Base-by-base conservation (phyloP, 2,888 invertebrate species). In the Odontocerum albicorne region DNA sequence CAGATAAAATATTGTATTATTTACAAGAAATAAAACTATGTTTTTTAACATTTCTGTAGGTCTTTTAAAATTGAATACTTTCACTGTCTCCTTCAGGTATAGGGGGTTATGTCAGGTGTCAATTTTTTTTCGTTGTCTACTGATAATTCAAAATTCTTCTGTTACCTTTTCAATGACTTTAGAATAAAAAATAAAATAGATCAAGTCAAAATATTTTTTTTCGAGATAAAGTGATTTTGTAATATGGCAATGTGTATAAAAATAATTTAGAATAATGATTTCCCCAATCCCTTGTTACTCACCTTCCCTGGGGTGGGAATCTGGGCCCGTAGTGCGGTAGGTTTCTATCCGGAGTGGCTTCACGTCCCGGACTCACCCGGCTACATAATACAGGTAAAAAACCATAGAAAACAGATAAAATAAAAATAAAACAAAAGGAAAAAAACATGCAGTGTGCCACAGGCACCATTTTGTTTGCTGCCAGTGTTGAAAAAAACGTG, bases 291-390 rank as follows among this genome's bases (percentile, higher is more conserved):
- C 10, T 17, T 32, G 7, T 10, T 31, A 68, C 76, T 77, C 83
- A 90, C 90, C 89, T 90, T 83, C 88, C 89, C 82, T 85, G 84
- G 62, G 90, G 84, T 76, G 90, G 88, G 83, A 93, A 93, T 71
- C 92, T 81, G 64, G 93, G 93, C 66, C 93, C 93, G 77, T 90
- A 88, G 81, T 93, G 92, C 64, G 92, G 92, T 78, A 91, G 85
- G 71, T 85, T 85, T 67, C 86, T 81, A 72, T 91, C 91, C 62
- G 92, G 90, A 65, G 90, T 88, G 72, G 80, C 75, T 77, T 92
- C 92, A 65, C 89, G 83, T 68, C 87, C 90, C 64, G 92, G 92
- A 76, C 92, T 92, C 79, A 86, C 80, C 74, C 92, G 91, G 85
- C 92, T 92, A 84, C 77, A 56, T 31, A 61, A 59, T 27, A 33